phyloP scores from a whole-genome alignment of 1,140 invertebrate species.

The Drusus annulatus region DNA sequence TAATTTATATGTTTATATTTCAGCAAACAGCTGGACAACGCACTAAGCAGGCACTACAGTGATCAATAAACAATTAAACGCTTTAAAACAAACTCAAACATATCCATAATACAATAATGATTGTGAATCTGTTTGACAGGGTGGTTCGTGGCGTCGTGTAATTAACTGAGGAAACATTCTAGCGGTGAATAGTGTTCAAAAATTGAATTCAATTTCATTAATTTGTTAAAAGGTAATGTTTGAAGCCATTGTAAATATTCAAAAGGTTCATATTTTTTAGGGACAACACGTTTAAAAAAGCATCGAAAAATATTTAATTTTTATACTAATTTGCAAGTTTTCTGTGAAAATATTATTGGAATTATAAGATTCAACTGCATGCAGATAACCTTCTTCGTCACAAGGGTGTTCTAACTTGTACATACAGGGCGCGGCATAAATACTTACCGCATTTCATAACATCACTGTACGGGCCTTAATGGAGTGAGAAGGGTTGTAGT shows the following conservation, averaged over 20 bases:
- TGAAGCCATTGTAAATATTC: neutral
- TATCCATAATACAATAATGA: conserved; percentile 17
- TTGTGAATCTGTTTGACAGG: neutral
- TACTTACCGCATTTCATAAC: neutral
- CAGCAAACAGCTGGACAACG: conserved; percentile 81
- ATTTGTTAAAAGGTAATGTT: neutral
- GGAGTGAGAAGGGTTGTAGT: too few relatives aligned
- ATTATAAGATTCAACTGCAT: too few relatives aligned
- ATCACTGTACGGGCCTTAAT: neutral
- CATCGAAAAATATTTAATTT: neutral
- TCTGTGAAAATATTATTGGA: too few relatives aligned
- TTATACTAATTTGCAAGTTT: too few relatives aligned
- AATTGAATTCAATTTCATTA: neutral
- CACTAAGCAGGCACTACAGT: conserved; percentile 66
- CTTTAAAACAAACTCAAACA: conserved; percentile 20
- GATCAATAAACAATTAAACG: conserved; percentile 33
- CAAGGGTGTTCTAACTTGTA: too few relatives aligned
- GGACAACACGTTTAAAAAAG: neutral
- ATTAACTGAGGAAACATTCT: neutral
- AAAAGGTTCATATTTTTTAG: neutral
- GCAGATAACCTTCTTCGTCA: too few relatives aligned
- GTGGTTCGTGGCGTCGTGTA: neutral
- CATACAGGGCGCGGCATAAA: too few relatives aligned
- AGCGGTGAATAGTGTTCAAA: neutral
- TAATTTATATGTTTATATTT: conserved; percentile 58